A percentile compares a stretch with the other conserved stretches of the same genome.
Conservation (phyloP, 1,140 invertebrate genomes). For the Pogonomyrmex barbatus region DNA sequence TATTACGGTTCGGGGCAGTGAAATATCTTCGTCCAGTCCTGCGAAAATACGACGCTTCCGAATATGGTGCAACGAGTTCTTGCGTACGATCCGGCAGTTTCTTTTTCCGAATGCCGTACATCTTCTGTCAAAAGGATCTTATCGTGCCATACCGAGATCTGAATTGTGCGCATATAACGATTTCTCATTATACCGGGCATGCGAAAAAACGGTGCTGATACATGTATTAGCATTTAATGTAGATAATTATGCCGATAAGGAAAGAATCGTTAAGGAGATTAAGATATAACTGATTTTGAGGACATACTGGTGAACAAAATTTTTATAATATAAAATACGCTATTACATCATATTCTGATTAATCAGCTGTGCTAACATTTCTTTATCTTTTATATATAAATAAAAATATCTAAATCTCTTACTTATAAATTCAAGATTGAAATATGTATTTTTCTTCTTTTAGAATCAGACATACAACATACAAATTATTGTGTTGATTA, state of each 20-base stretch:
- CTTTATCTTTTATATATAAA: background rate
- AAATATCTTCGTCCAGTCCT: slow-evolving; percentile 49
- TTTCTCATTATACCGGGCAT: slow-evolving; percentile 51
- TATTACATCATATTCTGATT: background rate
- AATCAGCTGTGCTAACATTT: background rate
- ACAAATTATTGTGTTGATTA: background rate
- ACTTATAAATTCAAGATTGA: background rate
- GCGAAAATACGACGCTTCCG: slow-evolving; percentile 72
- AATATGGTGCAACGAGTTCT: slow-evolving; percentile 79
- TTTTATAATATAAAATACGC: background rate
- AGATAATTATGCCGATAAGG: background rate
- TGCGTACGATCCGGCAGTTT: slow-evolving; percentile 60
- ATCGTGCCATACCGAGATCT: slow-evolving; percentile 1
- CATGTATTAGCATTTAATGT: slow-evolving; percentile 7
- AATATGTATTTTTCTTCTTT: slow-evolving; percentile 8
- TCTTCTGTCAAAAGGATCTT: slow-evolving; percentile 36
- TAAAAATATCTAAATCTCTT: background rate
- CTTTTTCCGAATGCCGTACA: slow-evolving; percentile 39
- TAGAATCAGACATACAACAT: background rate
- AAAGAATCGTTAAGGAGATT: background rate
- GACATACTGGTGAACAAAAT: background rate
- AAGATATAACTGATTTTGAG: background rate
- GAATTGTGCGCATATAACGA: slow-evolving; percentile 48
- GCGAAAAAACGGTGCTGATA: slow-evolving; percentile 22
- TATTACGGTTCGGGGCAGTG: background rate